Conservation (phyloP, 1,140 invertebrate species). For the Drosophila littoralis region DNA sequence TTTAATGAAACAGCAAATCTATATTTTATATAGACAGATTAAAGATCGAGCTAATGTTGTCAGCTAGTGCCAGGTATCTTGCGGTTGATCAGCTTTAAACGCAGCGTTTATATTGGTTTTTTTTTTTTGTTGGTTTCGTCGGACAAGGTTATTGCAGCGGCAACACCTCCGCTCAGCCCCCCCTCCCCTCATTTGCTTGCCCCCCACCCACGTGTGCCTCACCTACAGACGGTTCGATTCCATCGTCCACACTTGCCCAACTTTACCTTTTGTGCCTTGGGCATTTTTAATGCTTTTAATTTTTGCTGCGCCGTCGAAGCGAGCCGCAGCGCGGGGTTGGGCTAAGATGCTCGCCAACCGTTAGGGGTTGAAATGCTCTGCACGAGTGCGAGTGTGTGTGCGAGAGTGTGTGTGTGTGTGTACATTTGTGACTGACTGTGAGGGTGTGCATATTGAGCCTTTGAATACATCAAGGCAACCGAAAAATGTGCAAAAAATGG, state of each 20-base stretch:
- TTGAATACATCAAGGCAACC: constrained; percentile 52
- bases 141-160: constrained; percentile 67
- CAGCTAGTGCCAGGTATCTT: constrained; percentile 13
- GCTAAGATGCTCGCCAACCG: constrained; percentile 56
- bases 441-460: constrained; percentile 55
- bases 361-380: constrained; percentile 69
- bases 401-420: constrained; percentile 46
- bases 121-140: constrained; percentile 10
- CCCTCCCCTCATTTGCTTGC: background rate
- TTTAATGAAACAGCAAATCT: too few species aligned
- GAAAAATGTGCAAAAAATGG: constrained; percentile 81
- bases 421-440: constrained; percentile 29
- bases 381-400: constrained; percentile 12
- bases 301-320: constrained; percentile 68
- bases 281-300: constrained; percentile 82
- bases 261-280: constrained; percentile 51
- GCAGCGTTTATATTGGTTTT: constrained; percentile 24
- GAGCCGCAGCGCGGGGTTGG: constrained; percentile 41
- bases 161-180: constrained; percentile 59
- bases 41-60: background rate
- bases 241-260: constrained; percentile 29
- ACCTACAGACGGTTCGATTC: background rate
- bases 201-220: background rate
- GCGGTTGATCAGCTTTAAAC: constrained; percentile 4
- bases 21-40: too few species aligned